phyloP scores from a whole-genome alignment of 2,113 vertebrate species.

The Brachyistius frenatus region DNA sequence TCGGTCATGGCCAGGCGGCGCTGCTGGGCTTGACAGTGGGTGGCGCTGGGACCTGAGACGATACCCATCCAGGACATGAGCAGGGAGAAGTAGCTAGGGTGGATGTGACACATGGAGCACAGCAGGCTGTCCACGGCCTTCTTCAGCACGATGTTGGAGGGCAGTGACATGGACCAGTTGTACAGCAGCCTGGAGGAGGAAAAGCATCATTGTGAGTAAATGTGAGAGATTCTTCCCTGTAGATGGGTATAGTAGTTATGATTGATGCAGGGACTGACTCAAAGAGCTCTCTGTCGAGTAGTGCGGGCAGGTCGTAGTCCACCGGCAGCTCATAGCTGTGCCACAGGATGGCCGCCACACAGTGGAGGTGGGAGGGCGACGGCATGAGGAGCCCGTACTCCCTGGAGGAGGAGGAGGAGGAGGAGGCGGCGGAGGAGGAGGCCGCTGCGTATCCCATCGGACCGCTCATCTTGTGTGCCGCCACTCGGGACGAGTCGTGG shows the following conservation, averaged over 20 bases:
- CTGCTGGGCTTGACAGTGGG: conserved; percentile 89
- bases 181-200: conserved; percentile 88
- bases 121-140: conserved; percentile 98
- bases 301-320: conserved; percentile 94
- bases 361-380: conserved; percentile 97
- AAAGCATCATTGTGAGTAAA: not conserved
- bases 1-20: conserved; percentile 96
- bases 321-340: conserved; percentile 97
- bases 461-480: conserved; percentile 90
- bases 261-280: conserved; percentile 88
- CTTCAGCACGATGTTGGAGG: conserved; percentile 96
- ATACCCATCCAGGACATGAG: conserved; percentile 99
- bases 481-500: conserved; percentile 94
- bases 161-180: conserved; percentile 98
- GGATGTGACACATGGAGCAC: conserved; percentile 98
- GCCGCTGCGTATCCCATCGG: conserved; percentile 85
- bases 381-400: conserved; percentile 98
- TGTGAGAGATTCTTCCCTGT: not conserved
- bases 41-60: conserved; percentile 82
- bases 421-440: conserved; percentile 50
- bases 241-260: too few species aligned
- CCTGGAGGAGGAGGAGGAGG: conserved; percentile 80
- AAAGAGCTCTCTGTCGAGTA: conserved; percentile 95
- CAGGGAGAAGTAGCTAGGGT: conserved; percentile 96
- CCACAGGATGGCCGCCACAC: conserved; percentile 96